Conservation (phyloP, 1,140 invertebrate species). For the Trissolcus basalis region DNA sequence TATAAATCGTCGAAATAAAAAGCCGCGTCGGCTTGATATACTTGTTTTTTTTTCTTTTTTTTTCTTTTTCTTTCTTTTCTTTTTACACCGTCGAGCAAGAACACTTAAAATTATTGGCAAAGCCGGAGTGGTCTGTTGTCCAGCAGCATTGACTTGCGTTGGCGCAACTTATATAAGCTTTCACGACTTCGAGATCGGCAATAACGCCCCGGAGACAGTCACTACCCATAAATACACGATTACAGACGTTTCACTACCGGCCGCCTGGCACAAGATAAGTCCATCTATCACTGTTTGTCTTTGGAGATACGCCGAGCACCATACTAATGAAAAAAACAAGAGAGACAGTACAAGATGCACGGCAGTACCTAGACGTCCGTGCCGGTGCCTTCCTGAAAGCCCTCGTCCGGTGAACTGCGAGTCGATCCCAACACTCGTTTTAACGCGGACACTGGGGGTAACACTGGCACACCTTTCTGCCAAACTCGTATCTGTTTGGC, state of each 20-base stretch:
- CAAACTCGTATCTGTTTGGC: constrained; percentile 89
- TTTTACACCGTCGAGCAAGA: constrained; percentile 56
- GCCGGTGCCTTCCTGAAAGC: constrained; percentile 93
- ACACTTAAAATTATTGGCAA: constrained; percentile 53
- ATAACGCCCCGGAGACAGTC: constrained; percentile 19
- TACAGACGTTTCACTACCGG: constrained; percentile 64
- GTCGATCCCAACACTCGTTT: constrained; percentile 86
- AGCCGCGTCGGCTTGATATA: constrained; percentile 20
- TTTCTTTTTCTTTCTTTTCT: too few species aligned
- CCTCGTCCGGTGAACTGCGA: constrained; percentile 90
- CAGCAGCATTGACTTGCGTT: constrained; percentile 28
- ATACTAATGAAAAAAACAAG: constrained; percentile 66
- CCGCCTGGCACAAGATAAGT: constrained; percentile 58
- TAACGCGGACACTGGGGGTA: constrained; percentile 86
- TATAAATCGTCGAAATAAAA: background rate
- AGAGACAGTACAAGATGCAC: constrained; percentile 49
- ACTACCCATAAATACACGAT: constrained; percentile 37
- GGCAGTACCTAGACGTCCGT: constrained; percentile 86
- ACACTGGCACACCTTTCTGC: constrained; percentile 88
- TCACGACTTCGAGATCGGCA: constrained; percentile 18
- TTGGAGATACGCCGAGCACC: constrained; percentile 65
- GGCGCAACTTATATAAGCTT: too few species aligned
- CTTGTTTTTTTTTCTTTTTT: too few species aligned
- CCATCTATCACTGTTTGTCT: constrained; percentile 49
- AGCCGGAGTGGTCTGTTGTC: constrained; percentile 4